Percentiles rank a stretch among this genome's conserved stretches.
Evolutionary conservation across 2,113 vertebrate species (phyloP).

Genomic region (Leptosomus discolor): DNA sequence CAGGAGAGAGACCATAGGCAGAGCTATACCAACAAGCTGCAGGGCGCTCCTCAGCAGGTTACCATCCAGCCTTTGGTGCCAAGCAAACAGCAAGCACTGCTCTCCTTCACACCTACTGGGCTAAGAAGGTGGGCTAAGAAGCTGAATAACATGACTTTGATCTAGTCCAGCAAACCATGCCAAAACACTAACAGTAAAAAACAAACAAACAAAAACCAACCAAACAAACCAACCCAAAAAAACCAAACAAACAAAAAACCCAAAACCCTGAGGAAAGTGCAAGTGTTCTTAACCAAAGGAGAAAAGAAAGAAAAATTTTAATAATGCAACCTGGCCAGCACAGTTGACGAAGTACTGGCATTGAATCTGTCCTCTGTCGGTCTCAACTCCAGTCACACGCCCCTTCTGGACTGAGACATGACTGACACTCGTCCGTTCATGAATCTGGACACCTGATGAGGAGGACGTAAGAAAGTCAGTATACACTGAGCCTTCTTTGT

Average conservation of each 20-base stretch:
- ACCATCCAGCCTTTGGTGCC: not conserved
- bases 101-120: not conserved
- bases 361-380: conserved; percentile 88
- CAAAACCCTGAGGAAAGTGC: not conserved
- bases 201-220: too few relatives aligned
- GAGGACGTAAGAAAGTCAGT: not conserved
- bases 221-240: not conserved
- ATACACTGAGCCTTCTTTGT: not conserved
- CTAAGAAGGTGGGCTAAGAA: not conserved
- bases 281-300: not conserved
- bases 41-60: not conserved
- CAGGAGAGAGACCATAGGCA: not conserved
- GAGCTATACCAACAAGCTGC: not conserved
- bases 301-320: not conserved
- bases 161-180: not conserved
- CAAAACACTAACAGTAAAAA: not conserved
- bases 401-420: conserved; percentile 87
- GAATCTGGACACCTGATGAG: conserved; percentile 89
- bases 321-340: conserved; percentile 88
- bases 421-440: conserved; percentile 86
- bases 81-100: not conserved
- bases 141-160: not conserved
- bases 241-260: not conserved
- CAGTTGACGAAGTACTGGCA: conserved; percentile 97
- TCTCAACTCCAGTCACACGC: conserved; percentile 86